Conservation (phyloP, 2,797 vertebrate genomes). For the Halcyon leucocephala region DNA sequence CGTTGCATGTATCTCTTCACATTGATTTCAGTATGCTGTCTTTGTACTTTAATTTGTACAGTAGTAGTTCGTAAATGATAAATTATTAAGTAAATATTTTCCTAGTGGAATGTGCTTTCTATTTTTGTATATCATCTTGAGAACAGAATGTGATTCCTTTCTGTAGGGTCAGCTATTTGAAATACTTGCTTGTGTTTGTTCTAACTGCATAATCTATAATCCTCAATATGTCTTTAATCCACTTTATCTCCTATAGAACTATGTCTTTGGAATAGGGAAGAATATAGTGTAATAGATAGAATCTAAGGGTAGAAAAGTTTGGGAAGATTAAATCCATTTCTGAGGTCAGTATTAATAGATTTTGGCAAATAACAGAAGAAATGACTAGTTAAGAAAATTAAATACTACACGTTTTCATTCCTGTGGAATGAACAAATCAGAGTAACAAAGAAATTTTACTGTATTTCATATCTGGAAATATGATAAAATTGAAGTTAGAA, state of each 20-base stretch:
- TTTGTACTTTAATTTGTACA: slow-evolving; percentile 21
- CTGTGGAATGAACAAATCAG: slow-evolving; percentile 17
- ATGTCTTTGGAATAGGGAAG: neutral
- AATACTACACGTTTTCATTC: slow-evolving; percentile 20
- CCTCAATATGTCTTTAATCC: slow-evolving; percentile 64
- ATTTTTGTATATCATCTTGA: slow-evolving; percentile 60
- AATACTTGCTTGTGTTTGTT: slow-evolving; percentile 51
- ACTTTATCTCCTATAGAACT: slow-evolving; percentile 35
- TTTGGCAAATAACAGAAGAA: slow-evolving; percentile 40
- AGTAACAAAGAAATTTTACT: neutral
- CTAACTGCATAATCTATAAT: slow-evolving; percentile 63
- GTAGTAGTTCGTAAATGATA: slow-evolving; percentile 54
- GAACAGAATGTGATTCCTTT: slow-evolving; percentile 62
- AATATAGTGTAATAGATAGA: neutral
- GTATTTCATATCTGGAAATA: slow-evolving; percentile 34
- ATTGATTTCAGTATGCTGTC: neutral
- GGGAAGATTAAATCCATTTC: neutral
- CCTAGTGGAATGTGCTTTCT: slow-evolving; percentile 59
- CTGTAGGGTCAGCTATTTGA: slow-evolving; percentile 48
- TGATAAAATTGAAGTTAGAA: slow-evolving; percentile 41
- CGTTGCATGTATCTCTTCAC: neutral
- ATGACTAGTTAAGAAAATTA: neutral
- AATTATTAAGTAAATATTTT: slow-evolving; percentile 69
- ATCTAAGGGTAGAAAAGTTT: slow-evolving; percentile 25
- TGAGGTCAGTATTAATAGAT: neutral